These are phyloP conservation scores for Epinotia brunnichana DNA, from an alignment of 2,888 invertebrate species.

Conservation along the genomic window DNA sequence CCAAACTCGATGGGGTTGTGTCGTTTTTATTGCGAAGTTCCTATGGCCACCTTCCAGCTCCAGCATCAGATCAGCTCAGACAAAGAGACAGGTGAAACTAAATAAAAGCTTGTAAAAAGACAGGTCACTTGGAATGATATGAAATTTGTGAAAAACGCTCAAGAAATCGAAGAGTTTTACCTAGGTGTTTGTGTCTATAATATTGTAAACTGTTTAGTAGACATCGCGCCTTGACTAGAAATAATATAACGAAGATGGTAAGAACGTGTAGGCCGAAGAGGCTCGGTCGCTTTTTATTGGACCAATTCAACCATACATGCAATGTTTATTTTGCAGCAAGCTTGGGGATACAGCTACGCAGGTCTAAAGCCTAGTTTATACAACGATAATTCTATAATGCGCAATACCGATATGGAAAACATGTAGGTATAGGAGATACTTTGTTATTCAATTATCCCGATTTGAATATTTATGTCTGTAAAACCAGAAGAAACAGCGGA, in stretches of 20 bases:
- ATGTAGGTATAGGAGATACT: conserved; percentile 18
- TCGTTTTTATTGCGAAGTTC: too few species aligned
- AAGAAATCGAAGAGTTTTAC: not conserved
- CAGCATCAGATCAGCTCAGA: too few species aligned
- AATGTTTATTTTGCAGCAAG: conserved; percentile 26
- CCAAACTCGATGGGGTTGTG: too few species aligned
- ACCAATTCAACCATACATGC: conserved; percentile 25
- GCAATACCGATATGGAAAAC: conserved; percentile 29
- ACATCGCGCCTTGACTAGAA: not conserved
- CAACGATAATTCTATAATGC: conserved; percentile 20
- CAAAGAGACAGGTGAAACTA: too few species aligned
- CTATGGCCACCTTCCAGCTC: too few species aligned
- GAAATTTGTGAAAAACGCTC: not conserved
- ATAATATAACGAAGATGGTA: conserved; percentile 26
- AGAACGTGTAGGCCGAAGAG: conserved; percentile 33
- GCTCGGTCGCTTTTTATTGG: conserved; percentile 20
- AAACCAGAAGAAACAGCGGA: conserved; percentile 16
- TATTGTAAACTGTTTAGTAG: conserved; percentile 23
- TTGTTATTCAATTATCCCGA: conserved; percentile 24
- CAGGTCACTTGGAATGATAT: not conserved
- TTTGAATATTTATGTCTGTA: conserved; percentile 27
- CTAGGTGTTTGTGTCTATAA: conserved; percentile 2
- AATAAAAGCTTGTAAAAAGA: too few species aligned
- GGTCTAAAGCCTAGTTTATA: conserved; percentile 12
- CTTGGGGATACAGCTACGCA: conserved; percentile 3